These are phyloP conservation scores for Pachypanchax playfairii DNA, from an alignment of 2,113 vertebrate species.

Conservation along the genomic window DNA sequence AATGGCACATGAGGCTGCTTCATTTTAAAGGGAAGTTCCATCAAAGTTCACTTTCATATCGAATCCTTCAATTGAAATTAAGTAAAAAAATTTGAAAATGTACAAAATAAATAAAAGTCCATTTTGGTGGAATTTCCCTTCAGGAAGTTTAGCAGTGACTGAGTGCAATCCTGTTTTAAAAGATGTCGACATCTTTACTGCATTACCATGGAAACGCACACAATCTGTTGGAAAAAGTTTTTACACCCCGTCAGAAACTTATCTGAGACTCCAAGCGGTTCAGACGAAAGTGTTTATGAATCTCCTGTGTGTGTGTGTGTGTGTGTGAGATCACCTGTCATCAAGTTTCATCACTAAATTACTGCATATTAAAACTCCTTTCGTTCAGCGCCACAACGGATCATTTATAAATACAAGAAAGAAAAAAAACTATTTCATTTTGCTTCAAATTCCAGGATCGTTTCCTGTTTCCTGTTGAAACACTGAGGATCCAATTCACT, in stretches of 20 bases:
- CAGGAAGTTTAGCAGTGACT: constrained; percentile 32
- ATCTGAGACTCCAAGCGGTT: background rate
- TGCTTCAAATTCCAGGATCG: constrained; percentile 27
- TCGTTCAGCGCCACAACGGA: constrained; percentile 60
- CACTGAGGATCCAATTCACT: too few relatives aligned
- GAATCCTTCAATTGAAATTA: background rate
- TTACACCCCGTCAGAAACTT: too few relatives aligned
- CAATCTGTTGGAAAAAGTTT: too few relatives aligned
- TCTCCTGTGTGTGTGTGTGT: constrained; percentile 34
- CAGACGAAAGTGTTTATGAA: too few relatives aligned
- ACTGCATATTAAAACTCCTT: constrained; percentile 73
- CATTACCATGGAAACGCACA: constrained; percentile 60
- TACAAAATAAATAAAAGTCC: background rate
- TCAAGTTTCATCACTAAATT: constrained; percentile 56
- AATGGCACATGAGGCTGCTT: constrained; percentile 64
- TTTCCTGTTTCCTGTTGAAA: too few relatives aligned
- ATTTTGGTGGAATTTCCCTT: constrained; percentile 46
- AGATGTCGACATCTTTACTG: constrained; percentile 76
- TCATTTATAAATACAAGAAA: constrained; percentile 17
- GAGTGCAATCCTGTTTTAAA: constrained; percentile 58
- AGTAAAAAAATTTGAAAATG: constrained; percentile 18
- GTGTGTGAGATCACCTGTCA: constrained; percentile 33
- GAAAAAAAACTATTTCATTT: constrained; percentile 37
- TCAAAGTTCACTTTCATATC: constrained; percentile 17
- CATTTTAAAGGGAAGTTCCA: constrained; percentile 38